Percentiles rank a stretch among this genome's conserved stretches.
Evolutionary conservation across 2,888 invertebrate species (phyloP).

Genomic region (Gnatocerus cornutus): DNA sequence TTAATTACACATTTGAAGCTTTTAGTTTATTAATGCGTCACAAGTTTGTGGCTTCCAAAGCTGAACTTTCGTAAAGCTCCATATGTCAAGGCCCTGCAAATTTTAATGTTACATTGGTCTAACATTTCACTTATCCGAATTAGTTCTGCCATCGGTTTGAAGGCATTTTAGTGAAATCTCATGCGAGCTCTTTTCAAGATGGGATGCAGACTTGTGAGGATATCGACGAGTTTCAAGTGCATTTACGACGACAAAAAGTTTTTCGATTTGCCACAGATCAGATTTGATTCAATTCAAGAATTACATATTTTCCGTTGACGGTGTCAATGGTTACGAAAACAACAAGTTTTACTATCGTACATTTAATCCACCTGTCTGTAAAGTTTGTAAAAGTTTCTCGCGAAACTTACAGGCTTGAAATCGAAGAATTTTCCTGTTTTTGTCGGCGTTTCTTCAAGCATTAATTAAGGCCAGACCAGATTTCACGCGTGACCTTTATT

Average conservation of each 20-base stretch:
- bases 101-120: slow-evolving; percentile 3
- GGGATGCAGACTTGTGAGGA: slow-evolving; percentile 23
- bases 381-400: slow-evolving; percentile 4
- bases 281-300: slow-evolving; percentile 10
- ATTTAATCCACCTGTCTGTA: slow-evolving; percentile 16
- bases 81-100: background rate
- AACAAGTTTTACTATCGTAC: slow-evolving; percentile 4
- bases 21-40: no score
- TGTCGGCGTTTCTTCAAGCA: slow-evolving; percentile 10
- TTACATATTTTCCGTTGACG: slow-evolving; percentile 5
- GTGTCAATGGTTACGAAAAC: slow-evolving; percentile 6
- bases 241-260: slow-evolving; percentile 27
- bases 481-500: slow-evolving; percentile 32
- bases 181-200: slow-evolving; percentile 21
- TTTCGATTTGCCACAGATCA: slow-evolving; percentile 23
- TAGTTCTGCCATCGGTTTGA: slow-evolving; percentile 21
- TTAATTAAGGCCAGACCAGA: slow-evolving; percentile 12
- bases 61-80: background rate
- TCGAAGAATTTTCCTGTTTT: background rate
- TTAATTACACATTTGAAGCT: background rate
- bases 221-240: slow-evolving; percentile 16
- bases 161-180: slow-evolving; percentile 29
- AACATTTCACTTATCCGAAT: slow-evolving; percentile 20
- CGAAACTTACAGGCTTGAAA: no score
- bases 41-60: background rate